Base-by-base conservation (phyloP, 2,113 vertebrate genomes). In the Lampris megalopsis region DNA sequence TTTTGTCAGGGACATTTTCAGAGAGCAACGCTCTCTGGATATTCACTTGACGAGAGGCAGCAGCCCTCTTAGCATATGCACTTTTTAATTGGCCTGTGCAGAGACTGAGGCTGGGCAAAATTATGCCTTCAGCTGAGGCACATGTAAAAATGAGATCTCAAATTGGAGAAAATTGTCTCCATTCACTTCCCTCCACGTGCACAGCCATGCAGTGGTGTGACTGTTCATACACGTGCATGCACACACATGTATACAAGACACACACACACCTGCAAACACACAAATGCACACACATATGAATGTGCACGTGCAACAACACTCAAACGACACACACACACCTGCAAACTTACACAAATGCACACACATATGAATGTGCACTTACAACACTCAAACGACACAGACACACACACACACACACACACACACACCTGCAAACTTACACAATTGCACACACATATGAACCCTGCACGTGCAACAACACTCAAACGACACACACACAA, bases 31-130 rank as follows among this genome's bases (percentile, higher is more conserved):
- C 68, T 78, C 86, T 77, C 56, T 56, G 54, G 62, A 65, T 79
- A 76, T 70, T 86, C 48, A 69, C 73, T 80, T 75, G 54, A 83
- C 63, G 64, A 75, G 80, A 77, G 59, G 67, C 81, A 71, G 74
- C 61, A 71, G 63, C 63, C 77, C 62, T 47, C 74, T 86, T 84
- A 89, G 79, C 11, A 54, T 41, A 73, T 4, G 1, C 7, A 47
- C 60, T 41, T 84, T 86, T 88, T 90, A 90, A 88, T 90, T 88
- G 89, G 86, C 52, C 59, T 0, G 58, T 41, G 71, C 67, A 63
- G 65, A 67, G 9, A 57, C 53, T 56, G 77, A 45, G 68, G 68
- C 45, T 0, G 6, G 66, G 58, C 37, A 73, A 41, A 4, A 43
- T 53, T 36, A 7, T 1, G 11, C 74, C 68, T 49, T 4, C 10